Evolutionary conservation across 2,113 vertebrate species (phyloP), one percentile per base, ranked within the genome.

Genomic region (Xiphophorus hellerii): DNA sequence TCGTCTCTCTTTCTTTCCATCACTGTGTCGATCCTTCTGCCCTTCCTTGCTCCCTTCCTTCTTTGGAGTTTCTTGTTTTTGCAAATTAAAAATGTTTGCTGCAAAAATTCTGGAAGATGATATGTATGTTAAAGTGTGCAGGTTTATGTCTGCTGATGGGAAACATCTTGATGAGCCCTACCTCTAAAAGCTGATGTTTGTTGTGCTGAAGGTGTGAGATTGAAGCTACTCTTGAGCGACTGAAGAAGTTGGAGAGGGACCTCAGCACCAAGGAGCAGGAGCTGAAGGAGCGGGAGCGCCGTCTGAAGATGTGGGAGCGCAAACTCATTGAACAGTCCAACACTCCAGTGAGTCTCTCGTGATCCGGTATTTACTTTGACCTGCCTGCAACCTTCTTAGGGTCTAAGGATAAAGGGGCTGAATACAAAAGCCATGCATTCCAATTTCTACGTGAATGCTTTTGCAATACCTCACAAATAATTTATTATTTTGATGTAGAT

Each of bases 221-320:
- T 68, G 98, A 99, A 91, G 98, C 96, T 73, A 99, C 97, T 48
- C 96, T 99, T 42, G 97, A 99, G 82, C 95, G 97, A 71, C 96
- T 99, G 87, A 99, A 99, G 95, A 97, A 96, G 94, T 93, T 99
- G 91, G 98, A 99, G 93, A 96, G 97, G 82, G 98, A 99, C 92
- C 94, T 99, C 94, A 99, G 97, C 92, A 96, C 94, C 89, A 99
- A 99, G 92, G 98, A 99, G 90, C 97, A 99, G 92, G 97, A 98
- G 83, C 94, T 99, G 81, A 98, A 97, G 91, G 97, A 98, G 86
- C 92, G 98, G 76, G 98, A 99, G 87, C 94, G 93, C 30, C 97
- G 96, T 22, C 92, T 99, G 66, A 98, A 94, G 94, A 96, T 98
- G 95, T 99, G 98, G 98, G 98, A 99, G 94, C 96, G 96, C 84